A percentile compares a stretch with the other conserved stretches of the same genome.
These are phyloP conservation scores for Pachypsylla venusta DNA, from an alignment of 1,140 invertebrate genomes.

Conservation along the genomic window DNA sequence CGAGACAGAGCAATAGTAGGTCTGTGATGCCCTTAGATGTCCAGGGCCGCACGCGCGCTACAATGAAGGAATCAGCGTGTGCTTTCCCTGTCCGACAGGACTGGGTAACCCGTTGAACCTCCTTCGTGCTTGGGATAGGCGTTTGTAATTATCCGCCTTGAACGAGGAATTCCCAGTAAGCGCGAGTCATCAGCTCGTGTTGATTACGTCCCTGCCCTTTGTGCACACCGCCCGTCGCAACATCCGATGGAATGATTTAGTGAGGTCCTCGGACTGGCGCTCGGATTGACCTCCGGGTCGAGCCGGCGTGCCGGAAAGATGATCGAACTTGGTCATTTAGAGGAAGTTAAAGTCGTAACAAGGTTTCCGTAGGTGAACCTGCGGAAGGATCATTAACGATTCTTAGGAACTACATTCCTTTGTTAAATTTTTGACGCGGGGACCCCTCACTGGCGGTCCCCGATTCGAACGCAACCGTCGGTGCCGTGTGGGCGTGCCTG, in stretches of 20 bases:
- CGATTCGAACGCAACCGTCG: too few relatives aligned
- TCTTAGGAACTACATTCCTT: too few relatives aligned
- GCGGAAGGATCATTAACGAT: constrained; percentile 63
- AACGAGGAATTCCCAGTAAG: constrained; percentile 84
- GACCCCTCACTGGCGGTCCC: too few relatives aligned
- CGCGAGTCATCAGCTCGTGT: constrained; percentile 66
- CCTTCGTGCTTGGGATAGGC: constrained; percentile 67
- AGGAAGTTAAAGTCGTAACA: constrained; percentile 78
- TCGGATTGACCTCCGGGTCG: constrained; percentile 35
- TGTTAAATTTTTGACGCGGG: too few relatives aligned
- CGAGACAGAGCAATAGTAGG: constrained; percentile 71
- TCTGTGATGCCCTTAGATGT: constrained; percentile 71
- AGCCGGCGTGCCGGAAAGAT: constrained; percentile 40
- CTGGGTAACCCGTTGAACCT: constrained; percentile 56
- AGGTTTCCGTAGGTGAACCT: constrained; percentile 78
- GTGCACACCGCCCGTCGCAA: constrained; percentile 83
- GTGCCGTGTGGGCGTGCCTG: too few relatives aligned
- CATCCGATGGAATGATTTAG: constrained; percentile 73
- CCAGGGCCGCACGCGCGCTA: constrained; percentile 67
- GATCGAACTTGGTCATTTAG: constrained; percentile 58
- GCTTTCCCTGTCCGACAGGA: constrained; percentile 47
- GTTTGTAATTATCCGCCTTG: constrained; percentile 65
- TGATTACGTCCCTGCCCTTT: constrained; percentile 78
- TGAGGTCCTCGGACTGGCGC: constrained; percentile 52
- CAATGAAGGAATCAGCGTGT: constrained; percentile 59